Evolutionary conservation across 2,113 vertebrate species (phyloP).

Genomic region (Neodontobutis hainanensis): DNA sequence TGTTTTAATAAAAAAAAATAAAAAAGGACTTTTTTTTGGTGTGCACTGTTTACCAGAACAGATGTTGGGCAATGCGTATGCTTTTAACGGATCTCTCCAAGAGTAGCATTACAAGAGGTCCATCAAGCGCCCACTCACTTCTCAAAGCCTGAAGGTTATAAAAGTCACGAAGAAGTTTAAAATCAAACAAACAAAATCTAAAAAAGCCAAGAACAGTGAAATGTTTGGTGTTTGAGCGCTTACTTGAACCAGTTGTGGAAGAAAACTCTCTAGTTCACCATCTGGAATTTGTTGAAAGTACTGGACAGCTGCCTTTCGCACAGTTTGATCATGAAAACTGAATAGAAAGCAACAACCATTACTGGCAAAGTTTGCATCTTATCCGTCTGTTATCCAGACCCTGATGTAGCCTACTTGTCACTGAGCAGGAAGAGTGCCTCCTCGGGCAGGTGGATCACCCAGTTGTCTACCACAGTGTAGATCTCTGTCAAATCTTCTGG

Average conservation of each 20-base stretch:
- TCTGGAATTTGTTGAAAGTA: slow-evolving; percentile 81
- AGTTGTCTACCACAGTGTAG: slow-evolving; percentile 74
- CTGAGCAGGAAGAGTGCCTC: slow-evolving; percentile 86
- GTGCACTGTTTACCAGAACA: slow-evolving; percentile 83
- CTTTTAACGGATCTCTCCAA: slow-evolving; percentile 82
- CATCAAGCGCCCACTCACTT: slow-evolving; percentile 87
- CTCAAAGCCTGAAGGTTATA: slow-evolving; percentile 81
- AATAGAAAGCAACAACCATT: slow-evolving; percentile 2
- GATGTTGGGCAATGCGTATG: slow-evolving; percentile 81
- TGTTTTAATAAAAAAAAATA: neutral
- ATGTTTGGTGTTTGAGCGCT: slow-evolving; percentile 26
- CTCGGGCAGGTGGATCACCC: slow-evolving; percentile 78
- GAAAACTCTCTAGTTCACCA: slow-evolving; percentile 82
- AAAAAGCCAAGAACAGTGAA: neutral
- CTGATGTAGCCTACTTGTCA: slow-evolving; percentile 63
- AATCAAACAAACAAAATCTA: neutral
- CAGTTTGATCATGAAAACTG: slow-evolving; percentile 89
- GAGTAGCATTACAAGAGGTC: slow-evolving; percentile 82
- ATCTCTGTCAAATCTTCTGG: slow-evolving; percentile 79
- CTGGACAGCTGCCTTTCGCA: slow-evolving; percentile 79
- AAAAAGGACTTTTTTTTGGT: neutral
- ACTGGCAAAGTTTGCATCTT: neutral
- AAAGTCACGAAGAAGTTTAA: neutral
- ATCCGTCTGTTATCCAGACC: too few relatives aligned
- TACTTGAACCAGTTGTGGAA: slow-evolving; percentile 90